Base-by-base conservation (phyloP, 2,888 invertebrate species). In the Drosophila percnosoma region DNA sequence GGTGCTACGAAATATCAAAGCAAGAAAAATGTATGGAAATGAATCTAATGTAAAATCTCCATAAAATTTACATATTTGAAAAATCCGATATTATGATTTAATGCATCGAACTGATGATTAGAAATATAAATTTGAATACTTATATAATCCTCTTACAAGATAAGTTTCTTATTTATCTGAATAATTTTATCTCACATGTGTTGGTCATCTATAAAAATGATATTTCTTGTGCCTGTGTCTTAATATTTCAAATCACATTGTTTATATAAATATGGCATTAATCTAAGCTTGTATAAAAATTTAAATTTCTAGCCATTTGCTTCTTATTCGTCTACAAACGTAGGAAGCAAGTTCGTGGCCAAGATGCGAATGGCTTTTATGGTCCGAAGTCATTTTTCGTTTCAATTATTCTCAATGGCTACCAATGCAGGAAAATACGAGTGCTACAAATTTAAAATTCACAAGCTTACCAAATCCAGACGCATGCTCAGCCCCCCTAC, bases 351-450 rank as follows among this genome's bases (percentile, higher is more conserved):
- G 45, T 15, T 45, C 21, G 4, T 45, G 38, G 53, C 48, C 60
- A 40, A 65, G 51, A 57, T 73, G 67, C 53, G 62, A 64, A 74
- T 73, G 73, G 65, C 55, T 83, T 83, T 76, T 83, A 78, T 80
- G 78, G 68, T 74, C 75, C 78, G 76, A 82, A 90, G 77, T 83
- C 88, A 90, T 90, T 91, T 90, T 78, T 83, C 82, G 72, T 85
- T 92, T 90, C 91, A 87, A 92, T 92, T 91, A 91, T 85, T 83
- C 77, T 69, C 71, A 81, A 83, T 80, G 78, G 73, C 51, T 74
- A 67, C 51, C 64, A 59, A 68, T 67, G 75, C 55, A 58, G 68
- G 42, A 57, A 67, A 51, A 51, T 68, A 13, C 31, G 48, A 55
- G 51, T 57, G 77, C 68, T 67, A 70, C 73, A 65, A 81, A 82